Evolutionary conservation across 2,888 invertebrate species (phyloP), one percentile per base, ranked within the genome.

Genomic region (Plagodis dolabraria): DNA sequence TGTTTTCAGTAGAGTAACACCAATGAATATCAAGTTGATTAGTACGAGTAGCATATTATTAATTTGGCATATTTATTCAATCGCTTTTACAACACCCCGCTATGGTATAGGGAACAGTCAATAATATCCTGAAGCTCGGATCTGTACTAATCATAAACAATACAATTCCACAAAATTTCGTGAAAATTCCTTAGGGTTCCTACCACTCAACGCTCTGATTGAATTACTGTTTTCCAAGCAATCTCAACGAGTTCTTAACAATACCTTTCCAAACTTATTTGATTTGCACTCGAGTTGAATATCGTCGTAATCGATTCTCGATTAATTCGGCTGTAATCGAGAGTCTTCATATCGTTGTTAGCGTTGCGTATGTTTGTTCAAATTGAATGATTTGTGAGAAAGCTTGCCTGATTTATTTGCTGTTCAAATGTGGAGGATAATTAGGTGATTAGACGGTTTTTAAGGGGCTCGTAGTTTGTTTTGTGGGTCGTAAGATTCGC

Each of bases 211-310:
- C 22, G n/a, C 33, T 44, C 36, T n/a, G 50, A 56, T 54, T 54
- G 43, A 61, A 57, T 57, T 48, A 61, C 56, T 48, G 46, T 56
- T 52, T 60, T 56, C 60, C 34, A 47, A 56, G 53, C 49, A 57
- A 45, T 46, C 49, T 49, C 59, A 60, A 58, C 55, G 59, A 65
- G 64, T 60, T 63, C 55, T 64, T 69, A 53, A 55, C 52, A 55
- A 54, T 54, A 33, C 62, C 71, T 70, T 68, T 74, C 70, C 57
- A 70, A 76, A 78, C 71, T 77, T 74, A 69, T 74, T 76, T 76
- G 71, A 78, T 78, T 78, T 75, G 68, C 72, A 67, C 67, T 64
- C 71, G 50, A 68, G 46, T 64, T 69, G 49, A 67, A 58, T 65
- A 64, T 65, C 57, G 57, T 60, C 58, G 58, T 64, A 68, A 68